These are phyloP conservation scores for Acrocephalus kingi DNA, from an alignment of 2,113 vertebrate genomes.

Conservation along the genomic window DNA sequence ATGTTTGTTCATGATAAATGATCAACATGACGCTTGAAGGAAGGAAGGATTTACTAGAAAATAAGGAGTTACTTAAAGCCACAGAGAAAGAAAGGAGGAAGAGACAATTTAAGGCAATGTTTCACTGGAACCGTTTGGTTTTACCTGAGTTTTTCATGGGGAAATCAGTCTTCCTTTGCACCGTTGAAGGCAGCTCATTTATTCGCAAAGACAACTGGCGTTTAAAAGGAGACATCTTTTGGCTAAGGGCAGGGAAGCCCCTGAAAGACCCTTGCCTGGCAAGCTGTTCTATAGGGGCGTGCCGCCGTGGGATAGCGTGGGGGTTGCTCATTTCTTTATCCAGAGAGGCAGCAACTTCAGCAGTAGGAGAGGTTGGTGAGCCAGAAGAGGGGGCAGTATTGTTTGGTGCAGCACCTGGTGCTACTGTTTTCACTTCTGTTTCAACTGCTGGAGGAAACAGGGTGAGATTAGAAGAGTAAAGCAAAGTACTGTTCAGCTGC, in stretches of 20 bases:
- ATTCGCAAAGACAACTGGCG: constrained; percentile 93
- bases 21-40: background rate
- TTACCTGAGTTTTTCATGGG: constrained; percentile 91
- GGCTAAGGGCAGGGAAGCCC: constrained; percentile 94
- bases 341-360: constrained; percentile 75
- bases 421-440: constrained; percentile 78
- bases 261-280: constrained; percentile 96
- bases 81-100: background rate
- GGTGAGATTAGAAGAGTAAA: constrained; percentile 35
- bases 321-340: constrained; percentile 80
- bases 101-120: background rate
- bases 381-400: constrained; percentile 71
- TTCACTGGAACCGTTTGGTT: background rate
- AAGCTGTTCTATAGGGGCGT: constrained; percentile 92
- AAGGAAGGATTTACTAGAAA: constrained; percentile 3
- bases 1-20: background rate
- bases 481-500: background rate
- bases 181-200: constrained; percentile 94
- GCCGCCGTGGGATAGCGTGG: constrained; percentile 90
- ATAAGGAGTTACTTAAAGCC: background rate
- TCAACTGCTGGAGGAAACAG: constrained; percentile 75
- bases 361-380: constrained; percentile 85
- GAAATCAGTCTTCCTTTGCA: constrained; percentile 97
- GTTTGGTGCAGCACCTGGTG: constrained; percentile 67
- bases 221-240: constrained; percentile 98